Evolutionary conservation across 2,888 invertebrate genomes (phyloP).

Genomic region (Siphlonurus alternatus): DNA sequence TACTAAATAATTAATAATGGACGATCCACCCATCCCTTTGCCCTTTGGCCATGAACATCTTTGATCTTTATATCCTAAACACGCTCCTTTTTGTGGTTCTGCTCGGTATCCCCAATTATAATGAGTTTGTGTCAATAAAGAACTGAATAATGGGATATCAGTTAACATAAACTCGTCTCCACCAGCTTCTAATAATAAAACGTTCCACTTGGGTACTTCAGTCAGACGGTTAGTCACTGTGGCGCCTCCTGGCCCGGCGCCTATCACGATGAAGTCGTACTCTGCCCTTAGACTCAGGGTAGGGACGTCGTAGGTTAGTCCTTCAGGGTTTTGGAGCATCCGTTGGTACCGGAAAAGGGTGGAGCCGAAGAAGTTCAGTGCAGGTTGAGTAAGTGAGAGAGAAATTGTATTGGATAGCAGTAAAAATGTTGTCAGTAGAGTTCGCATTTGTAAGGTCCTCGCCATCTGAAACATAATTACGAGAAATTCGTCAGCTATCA

Average conservation of each 20-base stretch:
- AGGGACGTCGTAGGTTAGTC: constrained; percentile 2
- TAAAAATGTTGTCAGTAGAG: too few species aligned
- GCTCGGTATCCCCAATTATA: background rate
- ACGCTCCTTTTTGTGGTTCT: background rate
- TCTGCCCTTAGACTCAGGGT: constrained; percentile 18
- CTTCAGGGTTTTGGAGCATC: background rate
- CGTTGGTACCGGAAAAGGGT: background rate
- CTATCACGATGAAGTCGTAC: constrained; percentile 50
- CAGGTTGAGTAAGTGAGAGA: too few species aligned
- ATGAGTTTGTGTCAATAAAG: background rate
- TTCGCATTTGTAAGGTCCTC: too few species aligned
- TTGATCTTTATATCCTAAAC: background rate
- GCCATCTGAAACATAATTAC: too few species aligned
- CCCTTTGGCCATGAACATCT: background rate
- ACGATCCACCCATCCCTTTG: constrained; percentile 29
- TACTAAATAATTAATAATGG: constrained; percentile 31
- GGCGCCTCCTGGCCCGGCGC: constrained; percentile 53
- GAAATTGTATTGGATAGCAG: too few species aligned
- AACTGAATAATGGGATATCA: background rate
- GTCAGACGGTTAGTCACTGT: constrained; percentile 50
- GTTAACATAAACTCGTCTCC: background rate
- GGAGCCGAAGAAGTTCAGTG: too few species aligned
- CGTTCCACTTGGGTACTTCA: constrained; percentile 38
- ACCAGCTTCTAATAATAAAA: constrained; percentile 7
- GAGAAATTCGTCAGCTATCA: too few species aligned